Evolutionary conservation across 2,797 vertebrate species (phyloP).

Genomic region (Erethizon dorsatum): DNA sequence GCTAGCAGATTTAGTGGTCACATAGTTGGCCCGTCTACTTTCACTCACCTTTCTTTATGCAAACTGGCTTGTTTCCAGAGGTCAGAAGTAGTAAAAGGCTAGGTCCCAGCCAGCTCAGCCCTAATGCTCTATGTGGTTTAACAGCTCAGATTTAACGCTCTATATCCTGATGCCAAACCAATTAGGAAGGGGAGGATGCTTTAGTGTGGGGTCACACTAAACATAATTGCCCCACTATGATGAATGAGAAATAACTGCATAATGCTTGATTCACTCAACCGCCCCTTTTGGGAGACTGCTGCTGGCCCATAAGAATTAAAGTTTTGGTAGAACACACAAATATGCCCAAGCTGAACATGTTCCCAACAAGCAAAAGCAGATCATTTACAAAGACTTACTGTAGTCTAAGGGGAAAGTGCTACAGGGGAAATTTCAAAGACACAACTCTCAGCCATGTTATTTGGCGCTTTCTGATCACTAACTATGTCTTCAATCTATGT

Average conservation of each 20-base stretch:
- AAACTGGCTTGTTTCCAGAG: conserved; percentile 23
- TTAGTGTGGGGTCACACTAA: not conserved
- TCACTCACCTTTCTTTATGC: not conserved
- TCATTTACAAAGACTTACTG: conserved; percentile 21
- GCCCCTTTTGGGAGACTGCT: not conserved
- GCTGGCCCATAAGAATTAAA: conserved; percentile 44
- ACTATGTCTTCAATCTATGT: not conserved
- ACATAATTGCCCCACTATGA: not conserved
- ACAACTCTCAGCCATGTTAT: not conserved
- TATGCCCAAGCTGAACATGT: not conserved
- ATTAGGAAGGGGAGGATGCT: conserved; percentile 67
- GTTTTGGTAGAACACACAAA: conserved; percentile 12
- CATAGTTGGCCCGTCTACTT: conserved; percentile 26
- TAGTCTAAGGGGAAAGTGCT: not conserved
- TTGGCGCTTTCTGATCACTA: not conserved
- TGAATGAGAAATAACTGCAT: not conserved
- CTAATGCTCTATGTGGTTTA: no score
- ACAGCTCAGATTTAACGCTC: no score
- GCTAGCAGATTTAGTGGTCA: not conserved
- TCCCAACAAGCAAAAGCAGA: conserved; percentile 36
- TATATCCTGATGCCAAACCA: not conserved
- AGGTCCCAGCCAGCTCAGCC: conserved; percentile 12
- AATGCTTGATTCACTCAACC: not conserved
- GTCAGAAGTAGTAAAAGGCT: conserved; percentile 47
- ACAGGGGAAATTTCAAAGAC: not conserved